Evolutionary conservation across 2,888 invertebrate species (phyloP), one percentile per base, ranked within the genome.

Genomic region (Drosophila robusta): DNA sequence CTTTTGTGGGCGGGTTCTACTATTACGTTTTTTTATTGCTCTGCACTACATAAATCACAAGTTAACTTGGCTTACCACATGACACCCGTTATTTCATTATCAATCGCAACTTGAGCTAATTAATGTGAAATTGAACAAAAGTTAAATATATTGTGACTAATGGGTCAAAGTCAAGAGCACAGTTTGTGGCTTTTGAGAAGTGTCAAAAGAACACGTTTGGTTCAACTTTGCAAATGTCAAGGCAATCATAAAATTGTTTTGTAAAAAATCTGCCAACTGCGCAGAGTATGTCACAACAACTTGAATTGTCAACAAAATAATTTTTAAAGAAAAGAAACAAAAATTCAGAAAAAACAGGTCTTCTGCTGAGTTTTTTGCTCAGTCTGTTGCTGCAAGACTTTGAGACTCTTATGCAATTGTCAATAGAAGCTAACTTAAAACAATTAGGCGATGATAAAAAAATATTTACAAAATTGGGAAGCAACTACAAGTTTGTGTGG

Each of bases 151-250:
- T 51, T 68, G 38, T 38, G 42, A 36, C 26, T 44, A 51, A 57
- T 12, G 6, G 63, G 41, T 12, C 75, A 75, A 75, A 75, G 75
- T 75, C 75, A 75, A 66, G 70, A 63, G 38, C 66, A 45, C 9
- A 22, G 24, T 11, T 47, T 16, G 8, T 29, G 24, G 8, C 14
- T 51, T 42, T 52, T 50, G 45, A 26, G 29, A 46, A 45, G 8
- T 29, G 41, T 18, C 18, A 3, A 24, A 69, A 55, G 29, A 55
- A 44, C 75, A 75, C 75, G 75, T 67, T 68, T 45, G 24, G 52
- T 9, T 41, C 11, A 18, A 22, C 55, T 66, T 36, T 39, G 44
- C 56, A 68, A 82, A 80, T 79, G 80, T 76, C 82, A 80, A 70
- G 70, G 80, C 56, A 50, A 26, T 32, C 36, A 36, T 36, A 16